phyloP scores from a whole-genome alignment of 2,888 invertebrate genomes.

The Nomada ferruginata region DNA sequence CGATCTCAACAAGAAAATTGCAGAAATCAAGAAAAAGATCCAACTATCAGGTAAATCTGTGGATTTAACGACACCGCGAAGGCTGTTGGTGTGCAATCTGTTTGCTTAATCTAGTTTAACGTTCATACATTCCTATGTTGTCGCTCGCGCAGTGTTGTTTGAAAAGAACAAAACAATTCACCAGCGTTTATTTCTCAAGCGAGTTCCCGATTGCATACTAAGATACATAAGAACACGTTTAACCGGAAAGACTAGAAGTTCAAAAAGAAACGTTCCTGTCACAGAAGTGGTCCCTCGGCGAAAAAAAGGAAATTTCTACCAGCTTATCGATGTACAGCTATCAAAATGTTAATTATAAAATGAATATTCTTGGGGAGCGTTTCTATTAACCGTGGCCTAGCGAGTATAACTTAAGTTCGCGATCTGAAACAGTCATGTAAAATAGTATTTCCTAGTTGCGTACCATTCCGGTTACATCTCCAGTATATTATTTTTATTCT shows the following conservation, averaged over 20 bases:
- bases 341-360: constrained; percentile 46
- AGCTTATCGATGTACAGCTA: constrained; percentile 40
- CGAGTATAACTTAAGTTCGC: background rate
- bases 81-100: constrained; percentile 13
- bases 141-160: constrained; percentile 14
- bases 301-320: constrained; percentile 21
- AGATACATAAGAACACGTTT: constrained; percentile 64
- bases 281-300: constrained; percentile 17
- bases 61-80: background rate
- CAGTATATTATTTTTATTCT: constrained; percentile 1
- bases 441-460: constrained; percentile 17
- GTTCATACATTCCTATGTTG: constrained; percentile 35
- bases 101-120: constrained; percentile 50
- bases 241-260: constrained; percentile 65
- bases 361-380: constrained; percentile 35
- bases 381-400: constrained; percentile 22
- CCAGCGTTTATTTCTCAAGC: constrained; percentile 56
- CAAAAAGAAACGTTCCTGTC: constrained; percentile 41
- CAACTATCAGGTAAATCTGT: constrained; percentile 90
- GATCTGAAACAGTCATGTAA: background rate
- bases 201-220: constrained; percentile 58
- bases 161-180: constrained; percentile 52
- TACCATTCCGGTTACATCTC: background rate
- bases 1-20: constrained; percentile 90
- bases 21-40: constrained; percentile 94